Evolutionary conservation across 2,113 vertebrate species (phyloP), one percentile per base, ranked within the genome.

Genomic region (Marmota monax): DNA sequence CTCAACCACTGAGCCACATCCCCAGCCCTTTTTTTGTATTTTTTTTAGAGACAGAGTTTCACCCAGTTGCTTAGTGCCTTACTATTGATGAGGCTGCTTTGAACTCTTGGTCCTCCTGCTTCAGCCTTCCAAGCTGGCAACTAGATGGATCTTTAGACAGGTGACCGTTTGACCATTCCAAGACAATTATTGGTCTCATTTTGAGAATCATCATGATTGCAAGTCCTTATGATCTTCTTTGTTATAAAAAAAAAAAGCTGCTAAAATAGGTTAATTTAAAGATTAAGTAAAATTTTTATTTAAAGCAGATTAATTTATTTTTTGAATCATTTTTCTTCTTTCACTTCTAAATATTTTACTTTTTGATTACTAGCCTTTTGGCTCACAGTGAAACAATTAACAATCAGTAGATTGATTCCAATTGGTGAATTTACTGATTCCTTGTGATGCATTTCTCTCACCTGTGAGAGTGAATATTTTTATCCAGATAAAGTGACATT

Each of bases 291-390:
- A 91, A 86, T 65, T 77, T 58, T 65, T 27, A 42, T 88, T 83
- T 79, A 94, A 88, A 84, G 39, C 95, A 65, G 29, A 22, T 73
- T 95, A 85, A 95, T 78, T 53, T 93, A 45, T 79, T 72, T 78
- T 87, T 92, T 69, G 82, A n/a, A 48, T 13, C 7, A 51, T 51
- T 92, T 91, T 92, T 90, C 48, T 7, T 69, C 23, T 96, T 89
- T 95, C 17, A 82, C 42, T 95, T 84, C 17, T 78, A 95, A 93
- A 67, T 95, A 69, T 93, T 95, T 95, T 1, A 85, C 78, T 92
- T 32, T 92, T 14, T 76, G 29, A 86, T 63, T 90, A 76, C 14
- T n/a, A 39, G 9, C 37, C 37, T 92, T 93, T 37, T 53, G 29
- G 4, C 5, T 77, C 10, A 91, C 27, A 29, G 18, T 94, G 67